These are phyloP conservation scores for Malacoctenus gilli DNA, from an alignment of 2,797 vertebrate species.

Conservation along the genomic window DNA sequence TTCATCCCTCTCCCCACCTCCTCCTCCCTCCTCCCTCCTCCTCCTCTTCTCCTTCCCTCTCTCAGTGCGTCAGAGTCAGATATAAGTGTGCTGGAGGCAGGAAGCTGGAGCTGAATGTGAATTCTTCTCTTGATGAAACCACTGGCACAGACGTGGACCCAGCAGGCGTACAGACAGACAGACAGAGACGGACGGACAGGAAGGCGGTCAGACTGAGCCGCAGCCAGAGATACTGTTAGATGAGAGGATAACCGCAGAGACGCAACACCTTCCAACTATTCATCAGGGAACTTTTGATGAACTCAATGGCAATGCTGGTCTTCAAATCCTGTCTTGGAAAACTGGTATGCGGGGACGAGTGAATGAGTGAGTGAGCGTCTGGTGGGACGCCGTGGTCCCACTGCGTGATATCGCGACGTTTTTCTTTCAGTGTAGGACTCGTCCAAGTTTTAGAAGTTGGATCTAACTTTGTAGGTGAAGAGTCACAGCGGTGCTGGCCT, in stretches of 20 bases:
- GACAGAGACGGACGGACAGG: too few relatives aligned
- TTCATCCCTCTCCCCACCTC: slow-evolving; percentile 38
- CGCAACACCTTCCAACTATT: slow-evolving; percentile 21
- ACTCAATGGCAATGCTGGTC: slow-evolving; percentile 75
- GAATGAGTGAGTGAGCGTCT: slow-evolving; percentile 9
- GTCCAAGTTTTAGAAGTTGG: background rate
- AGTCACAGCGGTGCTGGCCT: background rate
- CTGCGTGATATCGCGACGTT: background rate
- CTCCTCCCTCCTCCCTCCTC: slow-evolving; percentile 14
- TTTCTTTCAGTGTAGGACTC: background rate
- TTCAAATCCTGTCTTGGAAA: slow-evolving; percentile 81
- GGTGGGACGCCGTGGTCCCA: background rate
- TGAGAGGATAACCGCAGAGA: slow-evolving; percentile 35
- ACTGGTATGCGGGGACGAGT: slow-evolving; percentile 67
- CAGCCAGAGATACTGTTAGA: slow-evolving; percentile 25
- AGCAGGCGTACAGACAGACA: slow-evolving; percentile 27
- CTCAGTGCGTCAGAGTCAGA: slow-evolving; percentile 61
- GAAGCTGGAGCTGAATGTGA: slow-evolving; percentile 66
- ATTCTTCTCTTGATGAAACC: slow-evolving; percentile 57
- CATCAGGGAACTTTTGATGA: slow-evolving; percentile 57
- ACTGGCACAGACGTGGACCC: slow-evolving; percentile 35
- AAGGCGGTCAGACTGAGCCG: slow-evolving; percentile 4
- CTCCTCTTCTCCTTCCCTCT: slow-evolving; percentile 33
- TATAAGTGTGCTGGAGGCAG: slow-evolving; percentile 74
- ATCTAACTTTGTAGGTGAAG: slow-evolving; percentile 1